Evolutionary conservation across 2,888 invertebrate species (phyloP), one percentile per base, ranked within the genome.

Genomic region (Microctonus hyperodae): DNA sequence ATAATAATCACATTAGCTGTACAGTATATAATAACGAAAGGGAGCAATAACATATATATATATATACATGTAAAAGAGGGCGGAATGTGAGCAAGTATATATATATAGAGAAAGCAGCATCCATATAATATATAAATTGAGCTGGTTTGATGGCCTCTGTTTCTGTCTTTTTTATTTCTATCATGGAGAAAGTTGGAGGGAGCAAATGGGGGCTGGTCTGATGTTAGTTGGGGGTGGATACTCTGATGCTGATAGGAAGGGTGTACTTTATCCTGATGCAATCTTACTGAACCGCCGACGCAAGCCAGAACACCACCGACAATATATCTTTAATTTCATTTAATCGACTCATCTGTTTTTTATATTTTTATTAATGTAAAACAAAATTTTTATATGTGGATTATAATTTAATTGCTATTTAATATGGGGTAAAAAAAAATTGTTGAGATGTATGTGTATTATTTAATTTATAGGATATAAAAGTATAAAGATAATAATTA

Each of bases 301-400:
- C 33, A 58, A 70, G 66, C 70, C 72, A 72, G 72, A 72, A 67
- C 69, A 66, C 70, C 64, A 66, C 53, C 40, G 44, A 55, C 58
- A 69, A n/a, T n/a, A n/a, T n/a, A 70, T 70, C 51, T 58, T 53
- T 44, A 58, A 64, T 68, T 68, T 62, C 60, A 13, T 58, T 57
- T 50, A 40, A 63, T 61, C 33, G 55, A 60, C 64, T 64, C 67
- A 68, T 64, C 57, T 37, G 22, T 63, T 63, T 53, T 64, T 62
- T n/a, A 10, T 51, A 13, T 25, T 23, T 22, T 23, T 51, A 51
- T 25, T 51, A 23, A 25, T 9, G 23, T 4, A 40, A 13, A 40
- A 40, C 2, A 40, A 40, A n/a, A 40, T 6, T 40, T 40, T 28
- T 28, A 28, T 7, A 28, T 28, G 28, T n/a, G 3, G 28, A 28